A percentile compares a stretch with the other conserved stretches of the same genome.
phyloP scores from a whole-genome alignment of 2,888 invertebrate genomes.

The Folsomia candida region DNA sequence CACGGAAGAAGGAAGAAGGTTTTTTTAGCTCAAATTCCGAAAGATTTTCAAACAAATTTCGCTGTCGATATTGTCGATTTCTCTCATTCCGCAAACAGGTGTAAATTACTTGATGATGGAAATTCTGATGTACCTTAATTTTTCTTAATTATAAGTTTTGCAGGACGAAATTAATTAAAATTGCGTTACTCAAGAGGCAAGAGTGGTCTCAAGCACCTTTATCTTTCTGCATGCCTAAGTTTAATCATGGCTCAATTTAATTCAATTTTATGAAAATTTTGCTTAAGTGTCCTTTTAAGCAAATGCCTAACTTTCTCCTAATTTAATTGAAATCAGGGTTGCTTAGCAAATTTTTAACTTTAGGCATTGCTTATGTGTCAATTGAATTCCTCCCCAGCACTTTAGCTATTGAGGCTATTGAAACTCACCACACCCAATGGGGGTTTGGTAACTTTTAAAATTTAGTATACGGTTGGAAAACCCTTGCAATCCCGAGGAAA shows the following conservation, averaged over 20 bases:
- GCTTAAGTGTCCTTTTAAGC: too few species aligned
- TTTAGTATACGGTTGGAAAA: too few species aligned
- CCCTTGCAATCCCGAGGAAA: too few species aligned
- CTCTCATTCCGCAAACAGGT: too few species aligned
- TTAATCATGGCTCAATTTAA: not conserved
- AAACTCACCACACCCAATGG: too few species aligned
- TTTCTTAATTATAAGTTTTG: not conserved
- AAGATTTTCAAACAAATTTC: not conserved
- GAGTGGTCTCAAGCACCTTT: not conserved
- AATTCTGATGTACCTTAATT: too few species aligned
- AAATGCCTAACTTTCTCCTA: not conserved
- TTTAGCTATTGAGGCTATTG: too few species aligned
- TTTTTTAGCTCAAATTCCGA: not conserved
- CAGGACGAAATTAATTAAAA: not conserved
- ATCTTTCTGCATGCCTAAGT: not conserved
- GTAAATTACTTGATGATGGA: too few species aligned
- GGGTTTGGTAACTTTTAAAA: too few species aligned
- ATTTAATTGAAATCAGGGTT: not conserved
- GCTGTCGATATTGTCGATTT: not conserved
- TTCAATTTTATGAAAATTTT: not conserved
- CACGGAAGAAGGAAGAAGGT: not conserved
- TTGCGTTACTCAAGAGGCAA: not conserved
- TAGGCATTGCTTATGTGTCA: not conserved
- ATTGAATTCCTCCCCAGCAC: not conserved
- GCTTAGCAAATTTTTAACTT: not conserved